Base-by-base conservation (phyloP, 1,140 invertebrate genomes). In the Scylla paramamosain region DNA sequence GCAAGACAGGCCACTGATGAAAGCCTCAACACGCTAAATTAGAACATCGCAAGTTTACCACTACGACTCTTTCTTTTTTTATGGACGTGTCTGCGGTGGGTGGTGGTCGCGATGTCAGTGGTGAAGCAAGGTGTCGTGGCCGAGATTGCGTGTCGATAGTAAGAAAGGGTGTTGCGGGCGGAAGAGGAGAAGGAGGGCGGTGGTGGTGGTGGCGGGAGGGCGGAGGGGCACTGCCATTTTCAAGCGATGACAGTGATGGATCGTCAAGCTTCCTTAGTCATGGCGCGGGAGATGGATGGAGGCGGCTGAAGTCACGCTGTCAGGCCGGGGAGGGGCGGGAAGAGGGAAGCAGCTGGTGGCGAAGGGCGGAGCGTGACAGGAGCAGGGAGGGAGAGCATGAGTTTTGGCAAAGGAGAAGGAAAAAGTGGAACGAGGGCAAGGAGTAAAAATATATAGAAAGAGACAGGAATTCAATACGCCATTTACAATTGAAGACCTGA, bases 211-310 rank as follows among this genome's bases (percentile, higher is more conserved):
- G 67, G 67, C 67, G 67, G n/a, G n/a, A n/a, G 20, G 67, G 25
- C 1, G 67, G 67, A 16, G 67, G 67, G 25, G 16, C 12, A 7
- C 20, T 59, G 52, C 67, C n/a, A n/a, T 77, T 77, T 77, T 77
- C 67, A 25, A 77, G 67, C 67, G 67, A 77, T 77, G 67, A n/a
- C 67, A 77, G 67, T 77, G 67, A 77, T 77, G 67, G 67, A 77
- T 77, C 67, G 67, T 77, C 67, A 25, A n/a, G 67, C 20, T n/a
- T 77, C 67, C 67, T 77, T 77, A 77, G 67, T 77, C 67, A n/a
- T 77, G 67, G 67, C 67, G 67, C 25, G 20, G 16, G 67, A n/a
- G 67, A 77, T 77, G 67, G 67, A 77, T 77, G 67, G 67, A 77
- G 67, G 20, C 67, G 67, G 67, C 67, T n/a, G 67, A 77, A n/a